Evolutionary conservation across 2,888 invertebrate genomes (phyloP), one percentile per base, ranked within the genome.

Genomic region (Myathropa florea): DNA sequence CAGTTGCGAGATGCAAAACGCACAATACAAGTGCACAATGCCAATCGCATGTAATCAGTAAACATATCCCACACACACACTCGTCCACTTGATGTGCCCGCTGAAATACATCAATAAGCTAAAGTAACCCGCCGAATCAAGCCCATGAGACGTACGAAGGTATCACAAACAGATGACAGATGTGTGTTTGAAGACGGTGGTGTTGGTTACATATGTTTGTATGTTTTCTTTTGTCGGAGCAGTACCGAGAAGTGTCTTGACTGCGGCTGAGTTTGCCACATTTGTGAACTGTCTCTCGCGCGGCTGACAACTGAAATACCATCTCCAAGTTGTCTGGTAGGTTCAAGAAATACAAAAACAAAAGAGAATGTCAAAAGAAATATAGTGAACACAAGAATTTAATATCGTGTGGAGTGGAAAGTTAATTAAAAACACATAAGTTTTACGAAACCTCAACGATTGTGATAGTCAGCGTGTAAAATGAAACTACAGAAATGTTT

Each of bases 401-500:
- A 18, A 30, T 30, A 23, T 55, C 60, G 70, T n/a, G 53, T 21
- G 3, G 46, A 83, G 73, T 73, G 68, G 33, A 57, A 83, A 65
- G 77, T 60, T 36, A 24, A 46, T 59, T 36, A 64, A 30, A 79
- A 79, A 70, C 24, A 21, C 26, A 28, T n/a, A 46, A 18, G 21
- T 26, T 12, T 23, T 33, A 65, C 28, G 39, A 55, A 21, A 60
- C 7, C 36, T 59, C 18, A 33, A 10, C 23, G 53, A 24, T 57
- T 57, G 64, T 55, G 63, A 33, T 28, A 63, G 24, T 21, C 26
- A 30, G 76, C 36, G 60, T 3, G 14, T 7, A 76, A 72, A 70
- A 86, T 86, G 86, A 68, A 14, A 23, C 53, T 83, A 14, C 65
- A 71, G 61, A 78, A 79, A 7, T 33, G 78, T 65, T 55, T 75